Percentiles rank a stretch among this genome's conserved stretches.
phyloP scores from a whole-genome alignment of 1,140 invertebrate genomes.

The Brachionus paranguensis region DNA sequence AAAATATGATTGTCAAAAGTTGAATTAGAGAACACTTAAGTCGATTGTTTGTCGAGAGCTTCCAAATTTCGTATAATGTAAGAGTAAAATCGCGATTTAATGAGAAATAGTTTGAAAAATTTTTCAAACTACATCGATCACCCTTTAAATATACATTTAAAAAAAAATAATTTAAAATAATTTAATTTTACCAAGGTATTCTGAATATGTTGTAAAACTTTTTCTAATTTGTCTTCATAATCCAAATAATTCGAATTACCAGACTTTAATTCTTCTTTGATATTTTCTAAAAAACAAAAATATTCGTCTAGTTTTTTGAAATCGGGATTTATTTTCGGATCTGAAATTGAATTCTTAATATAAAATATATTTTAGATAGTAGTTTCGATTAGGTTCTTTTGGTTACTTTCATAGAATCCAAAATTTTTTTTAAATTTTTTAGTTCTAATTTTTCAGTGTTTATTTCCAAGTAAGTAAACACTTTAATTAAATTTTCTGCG shows the following conservation, averaged over 20 bases:
- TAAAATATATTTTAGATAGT: not conserved
- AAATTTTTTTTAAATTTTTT: not conserved
- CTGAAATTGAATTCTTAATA: not conserved
- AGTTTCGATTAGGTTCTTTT: not conserved
- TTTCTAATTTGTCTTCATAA: not conserved
- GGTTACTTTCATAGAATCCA: not conserved
- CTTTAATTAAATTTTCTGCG: not conserved
- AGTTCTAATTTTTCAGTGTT: not conserved
- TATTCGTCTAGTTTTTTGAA: not conserved
- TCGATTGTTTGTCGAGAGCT: not conserved
- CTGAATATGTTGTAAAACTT: not conserved
- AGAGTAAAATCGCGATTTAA: not conserved
- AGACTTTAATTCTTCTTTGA: not conserved
- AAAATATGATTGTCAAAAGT: not conserved
- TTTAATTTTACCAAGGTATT: not conserved
- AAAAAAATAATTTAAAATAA: not conserved
- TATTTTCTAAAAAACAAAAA: not conserved
- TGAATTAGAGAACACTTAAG: not conserved
- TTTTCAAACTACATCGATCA: not conserved
- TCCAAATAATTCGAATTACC: not conserved
- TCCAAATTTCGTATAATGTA: slow-evolving; percentile 3
- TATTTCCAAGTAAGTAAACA: not conserved
- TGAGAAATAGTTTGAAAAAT: not conserved
- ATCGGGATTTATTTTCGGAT: not conserved
- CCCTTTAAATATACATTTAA: not conserved